Base-by-base conservation (phyloP, 2,113 vertebrate species). In the Oncorhynchus kisutch region DNA sequence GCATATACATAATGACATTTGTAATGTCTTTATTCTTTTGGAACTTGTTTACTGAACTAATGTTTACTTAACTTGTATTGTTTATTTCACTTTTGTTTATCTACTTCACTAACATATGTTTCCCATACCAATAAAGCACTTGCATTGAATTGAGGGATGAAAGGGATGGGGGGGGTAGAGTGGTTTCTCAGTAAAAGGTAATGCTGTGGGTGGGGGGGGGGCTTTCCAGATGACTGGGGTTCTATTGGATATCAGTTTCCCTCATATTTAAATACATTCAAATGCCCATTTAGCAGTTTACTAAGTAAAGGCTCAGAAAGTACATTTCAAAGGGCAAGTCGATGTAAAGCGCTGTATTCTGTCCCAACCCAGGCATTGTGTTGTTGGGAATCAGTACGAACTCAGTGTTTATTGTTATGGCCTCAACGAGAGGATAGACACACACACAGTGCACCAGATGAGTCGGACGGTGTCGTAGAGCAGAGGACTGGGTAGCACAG, bases 381-480 rank as follows among this genome's bases (percentile, higher is more conserved):
- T 4, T 62, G n/a, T 62, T n/a, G 59, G 9, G 59, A 22, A 62
- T 22, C 59, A 22, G 59, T 62, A 62, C 11, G n/a, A 62, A n/a
- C 59, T 62, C 54, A 20, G 20, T 62, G 59, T 62, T 24, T 3
- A 22, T 8, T n/a, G 59, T 62, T n/a, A 13, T 16, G 59, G 5
- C n/a, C 59, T 22, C 16, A 22, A 62, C 59, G 20, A 62, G 54
- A 57, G 18, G 54, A 57, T 57, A 20, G 3, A 57, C 54, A 45
- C 39, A 45, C 39, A 13, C 14, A 54, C 51, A 4, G 5, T 54
- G 51, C 1, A 5, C 51, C 18, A n/a, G 22, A 12, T 54, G 24
- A 59, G 70, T 49, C 16, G 2, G 66, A 60, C 57, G 20, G 70
- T 72, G 73, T 75, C 78, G 31, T 24, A 72, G 34, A 59, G 18